These are phyloP conservation scores for Takifugu flavidus DNA, from an alignment of 2,113 vertebrate species.

Conservation along the genomic window DNA sequence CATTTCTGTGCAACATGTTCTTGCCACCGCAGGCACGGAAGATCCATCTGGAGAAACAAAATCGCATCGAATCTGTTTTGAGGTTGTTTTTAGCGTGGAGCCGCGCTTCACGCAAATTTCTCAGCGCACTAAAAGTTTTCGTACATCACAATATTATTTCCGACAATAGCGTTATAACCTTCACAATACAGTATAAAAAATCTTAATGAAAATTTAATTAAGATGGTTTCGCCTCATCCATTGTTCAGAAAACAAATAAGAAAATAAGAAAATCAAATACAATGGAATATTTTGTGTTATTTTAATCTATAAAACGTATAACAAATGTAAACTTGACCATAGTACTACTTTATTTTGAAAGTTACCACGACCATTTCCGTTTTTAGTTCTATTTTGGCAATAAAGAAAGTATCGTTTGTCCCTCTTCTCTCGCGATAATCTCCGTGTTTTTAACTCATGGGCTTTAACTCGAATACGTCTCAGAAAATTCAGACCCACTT, in stretches of 20 bases:
- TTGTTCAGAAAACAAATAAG: too few relatives aligned
- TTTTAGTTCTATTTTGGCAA: accelerated
- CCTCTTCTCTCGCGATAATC: constrained; percentile 44
- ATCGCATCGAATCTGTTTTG: neutral
- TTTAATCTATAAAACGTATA: too few relatives aligned
- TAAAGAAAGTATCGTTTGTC: neutral
- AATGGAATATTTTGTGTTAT: too few relatives aligned
- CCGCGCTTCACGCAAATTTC: neutral
- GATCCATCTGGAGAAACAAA: constrained; percentile 57
- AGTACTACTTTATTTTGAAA: constrained; percentile 42
- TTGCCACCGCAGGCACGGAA: constrained; percentile 68
- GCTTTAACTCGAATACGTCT: neutral
- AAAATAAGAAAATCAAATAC: too few relatives aligned
- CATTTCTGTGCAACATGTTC: constrained; percentile 68
- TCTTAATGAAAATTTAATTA: too few relatives aligned
- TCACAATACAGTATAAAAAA: constrained; percentile 36
- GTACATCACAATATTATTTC: neutral
- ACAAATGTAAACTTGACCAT: accelerated
- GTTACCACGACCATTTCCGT: neutral
- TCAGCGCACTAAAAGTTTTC: too few relatives aligned
- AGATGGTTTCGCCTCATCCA: too few relatives aligned
- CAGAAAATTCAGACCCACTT: neutral
- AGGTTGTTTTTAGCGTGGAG: constrained; percentile 14
- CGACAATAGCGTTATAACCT: neutral
- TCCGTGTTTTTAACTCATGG: accelerated